These are phyloP conservation scores for Augochlora pura DNA, from an alignment of 1,140 invertebrate genomes.

Conservation along the genomic window DNA sequence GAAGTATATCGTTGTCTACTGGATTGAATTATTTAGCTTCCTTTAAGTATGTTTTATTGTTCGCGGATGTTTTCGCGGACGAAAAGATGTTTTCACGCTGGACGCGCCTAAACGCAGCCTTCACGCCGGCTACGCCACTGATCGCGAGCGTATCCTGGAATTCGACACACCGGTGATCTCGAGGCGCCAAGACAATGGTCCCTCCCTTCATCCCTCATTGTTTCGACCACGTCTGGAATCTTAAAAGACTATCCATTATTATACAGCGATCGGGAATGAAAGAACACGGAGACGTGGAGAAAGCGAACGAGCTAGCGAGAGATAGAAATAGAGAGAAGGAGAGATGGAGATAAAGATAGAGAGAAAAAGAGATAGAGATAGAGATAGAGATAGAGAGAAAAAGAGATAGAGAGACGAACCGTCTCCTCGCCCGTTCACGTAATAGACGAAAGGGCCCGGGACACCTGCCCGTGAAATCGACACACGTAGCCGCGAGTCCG, in stretches of 20 bases:
- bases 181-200: slow-evolving; percentile 56
- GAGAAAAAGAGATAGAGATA: no score
- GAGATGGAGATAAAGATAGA: no score
- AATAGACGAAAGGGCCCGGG: slow-evolving; percentile 47
- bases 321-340: no score
- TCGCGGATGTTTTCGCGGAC: no score
- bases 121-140: slow-evolving; percentile 9
- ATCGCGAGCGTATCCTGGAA: slow-evolving; percentile 42
- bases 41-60: no score
- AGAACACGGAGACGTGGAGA: no score
- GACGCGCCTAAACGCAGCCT: background rate
- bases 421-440: slow-evolving; percentile 36
- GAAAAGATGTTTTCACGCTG: no score
- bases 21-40: no score
- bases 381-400: no score
- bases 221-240: slow-evolving; percentile 61
- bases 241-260: slow-evolving; percentile 67
- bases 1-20: no score
- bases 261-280: slow-evolving; percentile 48
- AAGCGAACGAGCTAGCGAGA: no score
- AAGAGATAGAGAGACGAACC: slow-evolving; percentile 5
- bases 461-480: slow-evolving; percentile 62
- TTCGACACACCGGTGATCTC: slow-evolving; percentile 47
- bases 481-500: slow-evolving; percentile 5
- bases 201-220: slow-evolving; percentile 57